These are phyloP conservation scores for Mus spretus DNA, from an alignment of 2,797 vertebrate genomes.

Conservation along the genomic window DNA sequence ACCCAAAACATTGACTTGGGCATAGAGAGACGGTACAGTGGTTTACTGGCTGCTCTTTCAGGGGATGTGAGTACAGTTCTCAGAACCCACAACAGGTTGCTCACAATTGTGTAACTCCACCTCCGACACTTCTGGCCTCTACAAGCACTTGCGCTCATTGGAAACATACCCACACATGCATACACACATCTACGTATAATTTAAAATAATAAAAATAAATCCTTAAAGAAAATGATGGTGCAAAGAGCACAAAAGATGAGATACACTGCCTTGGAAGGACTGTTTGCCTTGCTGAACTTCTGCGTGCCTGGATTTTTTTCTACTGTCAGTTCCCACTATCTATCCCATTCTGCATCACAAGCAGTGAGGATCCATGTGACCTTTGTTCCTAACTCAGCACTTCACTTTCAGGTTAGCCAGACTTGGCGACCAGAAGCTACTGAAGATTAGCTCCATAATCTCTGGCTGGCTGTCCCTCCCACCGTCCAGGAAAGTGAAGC, in stretches of 20 bases:
- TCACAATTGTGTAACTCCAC: background rate
- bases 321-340: background rate
- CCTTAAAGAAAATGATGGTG: background rate
- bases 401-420: background rate
- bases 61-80: background rate
- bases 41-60: background rate
- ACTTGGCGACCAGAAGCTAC: background rate
- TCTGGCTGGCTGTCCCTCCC: background rate
- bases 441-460: background rate
- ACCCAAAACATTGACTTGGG: background rate
- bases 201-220: background rate
- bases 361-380: background rate
- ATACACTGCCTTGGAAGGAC: background rate
- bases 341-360: background rate
- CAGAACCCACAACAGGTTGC: background rate
- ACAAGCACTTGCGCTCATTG: background rate
- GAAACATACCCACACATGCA: background rate
- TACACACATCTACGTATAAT: background rate
- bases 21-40: background rate
- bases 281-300: background rate
- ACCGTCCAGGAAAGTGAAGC: slow-evolving; percentile 1
- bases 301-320: background rate
- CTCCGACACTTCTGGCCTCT: background rate
- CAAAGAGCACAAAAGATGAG: background rate
- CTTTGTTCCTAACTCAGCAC: background rate